Percentiles rank a stretch among this genome's conserved stretches.
Evolutionary conservation across 2,113 vertebrate genomes (phyloP).

Genomic region (Cinclus mexicanus): DNA sequence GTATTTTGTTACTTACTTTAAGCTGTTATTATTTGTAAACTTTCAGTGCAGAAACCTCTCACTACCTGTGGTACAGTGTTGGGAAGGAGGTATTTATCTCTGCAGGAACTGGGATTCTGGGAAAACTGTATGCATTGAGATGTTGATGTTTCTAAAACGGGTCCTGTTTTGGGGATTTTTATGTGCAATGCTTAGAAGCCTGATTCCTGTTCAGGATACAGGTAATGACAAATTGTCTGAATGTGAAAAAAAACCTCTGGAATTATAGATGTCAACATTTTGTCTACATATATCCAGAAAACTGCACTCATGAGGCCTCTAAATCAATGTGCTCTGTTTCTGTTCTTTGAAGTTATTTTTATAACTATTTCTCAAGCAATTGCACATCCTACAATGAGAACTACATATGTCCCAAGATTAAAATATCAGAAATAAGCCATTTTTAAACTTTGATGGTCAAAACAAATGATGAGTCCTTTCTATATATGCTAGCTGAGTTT

Average conservation of each 20-base stretch:
- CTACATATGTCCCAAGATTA: slow-evolving; percentile 39
- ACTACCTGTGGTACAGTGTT: background rate
- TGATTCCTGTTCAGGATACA: background rate
- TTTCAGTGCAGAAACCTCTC: background rate
- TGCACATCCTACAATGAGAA: slow-evolving; percentile 7
- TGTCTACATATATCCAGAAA: background rate
- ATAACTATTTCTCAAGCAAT: slow-evolving; percentile 10
- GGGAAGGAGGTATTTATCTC: background rate
- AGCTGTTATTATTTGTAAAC: background rate
- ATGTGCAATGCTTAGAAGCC: background rate
- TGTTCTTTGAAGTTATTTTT: slow-evolving; percentile 45
- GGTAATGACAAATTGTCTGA: background rate
- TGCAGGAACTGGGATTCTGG: background rate
- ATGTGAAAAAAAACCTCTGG: background rate
- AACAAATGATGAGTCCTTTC: background rate
- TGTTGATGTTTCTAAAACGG: background rate
- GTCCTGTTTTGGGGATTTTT: background rate
- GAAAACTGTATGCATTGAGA: background rate
- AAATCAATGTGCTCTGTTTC: slow-evolving; percentile 9
- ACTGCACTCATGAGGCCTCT: background rate
- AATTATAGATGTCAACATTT: slow-evolving; percentile 26
- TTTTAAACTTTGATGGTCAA: background rate
- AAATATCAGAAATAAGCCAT: slow-evolving; percentile 48
- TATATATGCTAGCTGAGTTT: background rate
- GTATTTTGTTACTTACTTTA: background rate